Conservation (phyloP, 2,113 vertebrate genomes). For the Alosa alosa region DNA sequence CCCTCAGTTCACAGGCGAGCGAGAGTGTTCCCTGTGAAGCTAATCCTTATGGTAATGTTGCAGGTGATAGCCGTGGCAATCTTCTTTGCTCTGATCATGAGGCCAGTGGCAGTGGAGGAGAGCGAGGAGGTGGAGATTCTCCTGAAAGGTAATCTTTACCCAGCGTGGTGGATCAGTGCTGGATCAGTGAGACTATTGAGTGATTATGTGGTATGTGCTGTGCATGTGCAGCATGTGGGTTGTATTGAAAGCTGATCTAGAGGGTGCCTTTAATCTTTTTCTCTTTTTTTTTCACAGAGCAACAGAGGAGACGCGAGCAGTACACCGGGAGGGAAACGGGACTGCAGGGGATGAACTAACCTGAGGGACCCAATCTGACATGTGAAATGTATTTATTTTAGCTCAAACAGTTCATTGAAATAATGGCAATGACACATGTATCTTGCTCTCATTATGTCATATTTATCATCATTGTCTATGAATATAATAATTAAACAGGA, state of each 20-base stretch:
- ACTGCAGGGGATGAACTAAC: neutral
- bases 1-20: neutral
- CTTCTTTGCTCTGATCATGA: slow-evolving; percentile 75
- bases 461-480: neutral
- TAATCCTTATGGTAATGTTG: slow-evolving; percentile 11
- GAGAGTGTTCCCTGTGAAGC: neutral
- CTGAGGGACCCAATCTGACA: neutral
- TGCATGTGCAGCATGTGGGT: neutral
- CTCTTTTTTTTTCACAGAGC: slow-evolving; percentile 30
- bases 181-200: slow-evolving; percentile 10
- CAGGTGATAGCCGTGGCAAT: slow-evolving; percentile 77
- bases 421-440: neutral
- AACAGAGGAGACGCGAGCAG: slow-evolving; percentile 38
- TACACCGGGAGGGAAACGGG: slow-evolving; percentile 28
- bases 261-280: neutral
- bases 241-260: neutral
- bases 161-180: neutral
- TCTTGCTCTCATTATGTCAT: neutral
- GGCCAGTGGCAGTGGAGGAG: slow-evolving; percentile 72
- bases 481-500: too few relatives aligned
- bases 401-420: neutral
- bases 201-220: neutral
- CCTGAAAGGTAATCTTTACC: slow-evolving; percentile 59
- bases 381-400: neutral
- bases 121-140: slow-evolving; percentile 67